Conservation (phyloP, 2,797 vertebrate species). For the Phalanger gymnotis region DNA sequence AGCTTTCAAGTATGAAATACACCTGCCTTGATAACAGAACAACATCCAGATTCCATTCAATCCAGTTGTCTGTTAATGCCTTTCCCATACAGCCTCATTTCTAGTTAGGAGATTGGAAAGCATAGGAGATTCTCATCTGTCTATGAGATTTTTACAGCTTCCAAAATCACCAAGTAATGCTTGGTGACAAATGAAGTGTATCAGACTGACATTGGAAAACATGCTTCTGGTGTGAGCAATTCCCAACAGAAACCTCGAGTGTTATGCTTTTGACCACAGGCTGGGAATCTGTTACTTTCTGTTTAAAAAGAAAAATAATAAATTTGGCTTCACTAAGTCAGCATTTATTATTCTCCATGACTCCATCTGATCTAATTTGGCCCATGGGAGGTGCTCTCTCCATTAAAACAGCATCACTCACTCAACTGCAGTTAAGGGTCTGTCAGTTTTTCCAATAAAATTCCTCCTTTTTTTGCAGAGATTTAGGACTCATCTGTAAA, state of each 20-base stretch:
- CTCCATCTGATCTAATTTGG: neutral
- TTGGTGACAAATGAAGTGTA: neutral
- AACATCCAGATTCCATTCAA: neutral
- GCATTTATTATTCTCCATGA: slow-evolving; percentile 35
- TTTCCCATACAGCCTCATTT: slow-evolving; percentile 38
- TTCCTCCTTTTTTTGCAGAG: neutral
- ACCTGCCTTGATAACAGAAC: neutral
- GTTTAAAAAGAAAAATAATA: slow-evolving; percentile 58
- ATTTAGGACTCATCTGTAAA: slow-evolving; percentile 48
- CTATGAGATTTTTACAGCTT: neutral
- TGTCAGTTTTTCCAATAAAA: slow-evolving; percentile 46
- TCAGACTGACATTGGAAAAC: slow-evolving; percentile 15
- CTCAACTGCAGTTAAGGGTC: neutral
- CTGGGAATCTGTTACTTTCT: slow-evolving; percentile 23
- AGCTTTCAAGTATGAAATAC: neutral
- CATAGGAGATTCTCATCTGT: slow-evolving; percentile 58
- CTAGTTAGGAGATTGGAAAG: slow-evolving; percentile 47
- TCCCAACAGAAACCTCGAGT: slow-evolving; percentile 37
- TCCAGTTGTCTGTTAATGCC: neutral
- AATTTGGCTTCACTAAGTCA: slow-evolving; percentile 13
- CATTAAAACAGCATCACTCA: slow-evolving; percentile 1
- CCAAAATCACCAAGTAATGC: slow-evolving; percentile 43
- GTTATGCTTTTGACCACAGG: slow-evolving; percentile 19
- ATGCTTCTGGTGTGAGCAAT: slow-evolving; percentile 18
- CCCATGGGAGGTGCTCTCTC: slow-evolving; percentile 7